These are phyloP conservation scores for Pyralis farinalis DNA, from an alignment of 2,888 invertebrate species.

Conservation along the genomic window DNA sequence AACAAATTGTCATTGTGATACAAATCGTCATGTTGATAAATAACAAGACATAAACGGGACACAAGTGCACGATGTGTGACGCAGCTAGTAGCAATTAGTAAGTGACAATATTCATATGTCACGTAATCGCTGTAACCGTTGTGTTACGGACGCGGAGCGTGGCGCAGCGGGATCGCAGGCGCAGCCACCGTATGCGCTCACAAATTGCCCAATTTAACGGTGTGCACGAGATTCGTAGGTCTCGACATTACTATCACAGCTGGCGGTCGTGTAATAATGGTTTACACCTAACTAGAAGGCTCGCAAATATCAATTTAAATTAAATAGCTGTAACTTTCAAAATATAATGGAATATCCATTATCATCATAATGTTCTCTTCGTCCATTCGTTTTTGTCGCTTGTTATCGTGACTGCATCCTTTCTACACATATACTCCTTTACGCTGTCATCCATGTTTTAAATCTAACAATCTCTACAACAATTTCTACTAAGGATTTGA, in stretches of 20 bases:
- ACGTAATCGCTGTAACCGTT: constrained; percentile 68
- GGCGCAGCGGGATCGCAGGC: constrained; percentile 36
- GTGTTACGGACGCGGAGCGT: constrained; percentile 49
- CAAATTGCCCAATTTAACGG: constrained; percentile 77
- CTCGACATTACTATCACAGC: constrained; percentile 6
- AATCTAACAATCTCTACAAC: too few relatives aligned
- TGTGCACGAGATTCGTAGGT: constrained; percentile 28
- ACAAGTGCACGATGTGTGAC: constrained; percentile 3
- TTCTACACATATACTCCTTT: too few relatives aligned
- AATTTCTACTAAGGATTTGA: too few relatives aligned
- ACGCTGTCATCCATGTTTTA: too few relatives aligned
- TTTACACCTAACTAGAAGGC: constrained; percentile 6
- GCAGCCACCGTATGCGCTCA: constrained; percentile 61
- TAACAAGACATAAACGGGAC: too few relatives aligned
- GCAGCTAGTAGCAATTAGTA: constrained; percentile 39
- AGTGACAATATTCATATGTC: constrained; percentile 61
- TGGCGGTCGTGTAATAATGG: constrained; percentile 4
- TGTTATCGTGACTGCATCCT: too few relatives aligned
- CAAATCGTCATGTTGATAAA: too few relatives aligned
- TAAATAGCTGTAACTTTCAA: background rate
- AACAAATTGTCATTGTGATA: too few relatives aligned
- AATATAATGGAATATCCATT: background rate
- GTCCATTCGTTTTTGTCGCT: too few relatives aligned
- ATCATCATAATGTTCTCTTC: too few relatives aligned
- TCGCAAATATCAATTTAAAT: constrained; percentile 1